These are phyloP conservation scores for Chloroclystis v-ata DNA, from an alignment of 2,888 invertebrate genomes.

Conservation along the genomic window DNA sequence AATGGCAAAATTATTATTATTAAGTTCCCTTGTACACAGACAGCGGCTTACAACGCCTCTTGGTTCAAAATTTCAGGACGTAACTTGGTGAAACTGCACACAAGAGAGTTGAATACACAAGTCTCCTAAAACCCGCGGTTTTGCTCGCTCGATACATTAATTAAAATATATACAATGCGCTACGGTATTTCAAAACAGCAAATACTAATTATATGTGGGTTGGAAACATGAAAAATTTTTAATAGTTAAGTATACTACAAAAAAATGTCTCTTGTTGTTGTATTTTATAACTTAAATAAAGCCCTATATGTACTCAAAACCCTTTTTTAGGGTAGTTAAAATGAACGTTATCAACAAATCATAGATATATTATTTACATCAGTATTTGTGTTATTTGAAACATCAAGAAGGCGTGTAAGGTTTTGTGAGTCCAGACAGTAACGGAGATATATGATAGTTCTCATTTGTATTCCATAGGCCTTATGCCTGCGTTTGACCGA, in stretches of 20 bases:
- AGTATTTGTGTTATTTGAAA: too few relatives aligned
- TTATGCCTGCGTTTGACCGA: background rate
- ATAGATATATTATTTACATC: too few relatives aligned
- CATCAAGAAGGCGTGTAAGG: background rate
- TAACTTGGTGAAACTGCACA: constrained; percentile 8
- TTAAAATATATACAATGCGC: constrained; percentile 53
- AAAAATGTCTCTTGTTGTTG: too few relatives aligned
- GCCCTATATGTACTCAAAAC: too few relatives aligned
- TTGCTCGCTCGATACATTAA: constrained; percentile 30
- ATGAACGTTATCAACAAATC: too few relatives aligned
- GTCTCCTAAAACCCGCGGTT: background rate
- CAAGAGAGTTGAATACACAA: constrained; percentile 23
- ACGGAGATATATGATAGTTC: background rate
- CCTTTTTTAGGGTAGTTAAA: too few relatives aligned
- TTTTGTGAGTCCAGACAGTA: background rate
- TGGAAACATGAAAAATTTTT: too few relatives aligned
- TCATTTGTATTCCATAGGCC: constrained; percentile 1
- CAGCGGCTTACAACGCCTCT: background rate
- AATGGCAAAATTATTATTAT: too few relatives aligned
- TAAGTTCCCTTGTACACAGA: background rate
- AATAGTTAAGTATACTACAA: too few relatives aligned
- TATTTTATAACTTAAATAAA: too few relatives aligned
- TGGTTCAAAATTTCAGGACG: background rate
- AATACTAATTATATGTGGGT: too few relatives aligned
- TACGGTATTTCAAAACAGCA: too few relatives aligned